Conservation (phyloP, 2,113 vertebrate species). For the Rhea americana region DNA sequence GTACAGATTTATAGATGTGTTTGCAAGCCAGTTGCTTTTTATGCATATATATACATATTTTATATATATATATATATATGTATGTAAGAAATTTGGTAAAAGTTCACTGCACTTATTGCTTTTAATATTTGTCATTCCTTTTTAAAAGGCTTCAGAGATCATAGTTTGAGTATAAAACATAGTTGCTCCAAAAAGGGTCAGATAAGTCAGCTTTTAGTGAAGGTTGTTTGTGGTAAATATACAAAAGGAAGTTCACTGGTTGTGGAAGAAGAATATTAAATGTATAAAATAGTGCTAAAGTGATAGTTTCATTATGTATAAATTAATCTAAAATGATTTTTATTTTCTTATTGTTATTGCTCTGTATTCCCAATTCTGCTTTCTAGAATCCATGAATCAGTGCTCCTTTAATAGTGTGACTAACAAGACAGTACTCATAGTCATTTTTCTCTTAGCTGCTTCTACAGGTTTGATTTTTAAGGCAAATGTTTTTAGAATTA, state of each 20-base stretch:
- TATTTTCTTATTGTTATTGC: not conserved
- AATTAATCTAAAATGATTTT: not conserved
- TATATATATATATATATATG: too few species aligned
- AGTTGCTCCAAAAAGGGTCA: not conserved
- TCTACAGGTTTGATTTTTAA: not conserved
- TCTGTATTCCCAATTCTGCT: not conserved
- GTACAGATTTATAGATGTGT: not conserved
- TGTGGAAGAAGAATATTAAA: not conserved
- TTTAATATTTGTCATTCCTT: not conserved
- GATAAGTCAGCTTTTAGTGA: not conserved
- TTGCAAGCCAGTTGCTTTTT: not conserved
- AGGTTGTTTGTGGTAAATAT: not conserved
- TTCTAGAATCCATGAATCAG: not conserved
- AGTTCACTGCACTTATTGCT: accelerated
- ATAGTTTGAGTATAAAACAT: not conserved
- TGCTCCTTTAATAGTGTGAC: not conserved
- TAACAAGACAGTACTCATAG: not conserved
- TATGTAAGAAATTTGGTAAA: not conserved
- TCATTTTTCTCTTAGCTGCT: not conserved
- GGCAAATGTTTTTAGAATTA: not conserved
- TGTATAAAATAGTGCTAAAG: not conserved
- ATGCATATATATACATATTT: too few species aligned
- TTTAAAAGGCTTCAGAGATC: not conserved
- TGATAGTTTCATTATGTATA: not conserved
- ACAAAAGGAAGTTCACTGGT: not conserved